Base-by-base conservation (phyloP, 2,113 vertebrate genomes). In the Eolophus roseicapilla region DNA sequence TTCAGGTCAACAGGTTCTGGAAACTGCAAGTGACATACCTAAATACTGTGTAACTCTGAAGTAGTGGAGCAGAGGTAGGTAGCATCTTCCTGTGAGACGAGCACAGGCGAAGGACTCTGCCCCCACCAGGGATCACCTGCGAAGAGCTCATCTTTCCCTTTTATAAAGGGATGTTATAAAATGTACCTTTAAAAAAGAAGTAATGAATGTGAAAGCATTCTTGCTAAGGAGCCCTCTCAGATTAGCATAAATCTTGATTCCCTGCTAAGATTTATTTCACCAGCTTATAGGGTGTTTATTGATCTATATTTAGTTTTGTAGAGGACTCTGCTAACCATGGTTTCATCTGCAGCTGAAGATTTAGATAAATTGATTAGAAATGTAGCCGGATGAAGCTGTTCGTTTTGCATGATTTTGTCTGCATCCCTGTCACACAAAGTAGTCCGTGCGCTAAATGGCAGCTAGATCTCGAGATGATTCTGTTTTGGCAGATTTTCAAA, bases 401-500 rank as follows among this genome's bases (percentile, higher is more conserved):
- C 3, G 0, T 62, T 95, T 90, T 90, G 80, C 86, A 46, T 67
- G 79, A 69, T 75, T 94, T 88, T 64, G 86, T 95, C 93, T 97
- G 93, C 62, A 68, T 87, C 93, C 85, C 92, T 88, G 90, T 94
- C 93, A 94, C 86, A 96, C 79, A 87, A 87, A 96, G 79, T 29
- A 87, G 82, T 74, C 92, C 86, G 8, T 2, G 11, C 0, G 11
- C 75, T 97, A 95, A 97, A 97, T 90, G 96, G 92, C 96, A 97
- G 96, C 96, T 95, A 93, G 96, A 92, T 94, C 97, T 88, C 17
- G 9, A 97, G 97, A 92, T 87, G 64, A 76, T 92, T 88, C 92
- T 96, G 81, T 91, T 97, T 97, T 97, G 93, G 96, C 97, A 97
- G 96, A 53, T 94, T 96, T 97, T 95, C 96, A 93, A 76, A 79